phyloP scores from a whole-genome alignment of 2,113 vertebrate species.

The Craseonycteris thonglongyai region DNA sequence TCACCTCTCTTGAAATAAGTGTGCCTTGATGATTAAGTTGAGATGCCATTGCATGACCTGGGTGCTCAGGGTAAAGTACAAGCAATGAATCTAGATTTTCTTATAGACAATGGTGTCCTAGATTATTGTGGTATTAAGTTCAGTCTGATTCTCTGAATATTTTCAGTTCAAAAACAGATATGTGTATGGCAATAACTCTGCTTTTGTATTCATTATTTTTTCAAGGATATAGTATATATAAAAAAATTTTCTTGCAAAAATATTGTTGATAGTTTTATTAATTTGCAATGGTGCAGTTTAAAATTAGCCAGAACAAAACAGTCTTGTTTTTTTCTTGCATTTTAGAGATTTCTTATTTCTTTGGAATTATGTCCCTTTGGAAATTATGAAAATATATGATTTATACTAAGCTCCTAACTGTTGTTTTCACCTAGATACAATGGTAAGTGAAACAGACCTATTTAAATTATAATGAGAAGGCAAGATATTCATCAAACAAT shows the following conservation, averaged over 20 bases:
- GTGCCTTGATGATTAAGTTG: background rate
- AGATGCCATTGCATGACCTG: background rate
- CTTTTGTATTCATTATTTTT: background rate
- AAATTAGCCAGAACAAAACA: background rate
- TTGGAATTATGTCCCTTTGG: background rate
- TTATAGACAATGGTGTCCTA: background rate
- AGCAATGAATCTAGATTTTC: background rate
- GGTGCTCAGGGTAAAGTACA: background rate
- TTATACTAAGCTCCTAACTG: background rate
- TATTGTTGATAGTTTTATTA: background rate
- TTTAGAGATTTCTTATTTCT: background rate
- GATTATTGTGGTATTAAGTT: slow-evolving; percentile 3
- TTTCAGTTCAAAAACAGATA: slow-evolving; percentile 37
- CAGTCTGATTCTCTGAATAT: slow-evolving; percentile 9
- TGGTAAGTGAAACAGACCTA: background rate
- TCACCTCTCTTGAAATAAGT: slow-evolving; percentile 27
- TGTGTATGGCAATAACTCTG: background rate
- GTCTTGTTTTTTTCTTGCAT: background rate
- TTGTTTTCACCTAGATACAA: background rate
- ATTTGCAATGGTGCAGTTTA: background rate
- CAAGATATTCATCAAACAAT: background rate
- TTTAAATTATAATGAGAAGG: background rate
- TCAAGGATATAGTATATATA: background rate
- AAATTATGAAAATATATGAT: background rate
- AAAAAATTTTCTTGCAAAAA: slow-evolving; percentile 26